Conservation (phyloP, 2,888 invertebrate species). For the Dolichopus griseipennis region DNA sequence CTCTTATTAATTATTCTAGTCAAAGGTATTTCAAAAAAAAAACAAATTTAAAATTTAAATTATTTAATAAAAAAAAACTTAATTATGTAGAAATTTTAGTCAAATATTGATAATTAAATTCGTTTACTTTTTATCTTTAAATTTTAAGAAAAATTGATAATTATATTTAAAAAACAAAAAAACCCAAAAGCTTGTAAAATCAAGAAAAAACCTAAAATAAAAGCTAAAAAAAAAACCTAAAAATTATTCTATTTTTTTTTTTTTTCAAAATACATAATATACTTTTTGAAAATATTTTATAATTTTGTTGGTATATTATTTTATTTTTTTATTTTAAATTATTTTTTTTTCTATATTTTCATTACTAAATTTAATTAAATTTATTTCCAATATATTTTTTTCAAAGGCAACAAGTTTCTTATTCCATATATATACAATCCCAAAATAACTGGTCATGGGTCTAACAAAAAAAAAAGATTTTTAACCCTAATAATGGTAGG, state of each 20-base stretch:
- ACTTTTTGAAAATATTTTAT: background rate
- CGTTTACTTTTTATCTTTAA: background rate
- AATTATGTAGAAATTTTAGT: background rate
- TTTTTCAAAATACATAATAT: background rate
- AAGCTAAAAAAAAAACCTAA: no score
- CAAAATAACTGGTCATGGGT: no score
- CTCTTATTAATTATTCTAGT: slow-evolving; percentile 2
- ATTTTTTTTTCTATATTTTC: no score
- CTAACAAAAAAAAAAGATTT: no score
- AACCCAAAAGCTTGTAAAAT: background rate
- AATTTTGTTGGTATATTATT: background rate
- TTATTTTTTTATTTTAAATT: background rate
- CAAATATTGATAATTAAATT: background rate
- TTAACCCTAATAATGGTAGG: no score
- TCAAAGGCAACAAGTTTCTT: no score
- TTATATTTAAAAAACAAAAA: background rate
- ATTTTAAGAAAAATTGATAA: background rate
- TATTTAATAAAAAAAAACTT: no score
- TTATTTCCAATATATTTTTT: no score
- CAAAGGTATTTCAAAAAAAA: background rate
- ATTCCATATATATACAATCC: no score
- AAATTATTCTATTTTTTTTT: background rate
- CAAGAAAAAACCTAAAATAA: no score
- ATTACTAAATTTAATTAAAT: no score
- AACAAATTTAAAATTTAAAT: background rate